Percentiles rank a stretch among this genome's conserved stretches.
phyloP scores from a whole-genome alignment of 1,140 invertebrate genomes.

The Stenopsyche tienmushanensis region DNA sequence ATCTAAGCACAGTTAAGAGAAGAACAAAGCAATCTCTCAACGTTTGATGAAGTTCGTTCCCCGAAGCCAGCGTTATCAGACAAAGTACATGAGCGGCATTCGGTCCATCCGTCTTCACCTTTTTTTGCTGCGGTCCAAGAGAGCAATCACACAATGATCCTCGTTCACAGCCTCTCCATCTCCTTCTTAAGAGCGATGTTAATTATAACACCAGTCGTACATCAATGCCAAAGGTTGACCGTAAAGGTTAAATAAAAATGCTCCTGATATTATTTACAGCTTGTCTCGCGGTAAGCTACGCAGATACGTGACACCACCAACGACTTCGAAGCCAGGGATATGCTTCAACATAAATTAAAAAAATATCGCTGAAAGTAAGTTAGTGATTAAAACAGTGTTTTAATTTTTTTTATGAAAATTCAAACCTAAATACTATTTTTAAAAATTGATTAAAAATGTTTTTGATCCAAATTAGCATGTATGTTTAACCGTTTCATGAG shows the following conservation, averaged over 20 bases:
- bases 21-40: too few species aligned
- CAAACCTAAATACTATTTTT: too few species aligned
- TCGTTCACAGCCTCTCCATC: slow-evolving; percentile 19
- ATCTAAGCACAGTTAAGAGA: too few species aligned
- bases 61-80: slow-evolving; percentile 10
- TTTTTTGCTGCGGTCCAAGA: slow-evolving; percentile 1
- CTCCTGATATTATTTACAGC: slow-evolving; percentile 8
- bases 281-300: neutral
- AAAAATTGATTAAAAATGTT: too few species aligned
- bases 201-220: slow-evolving; percentile 31
- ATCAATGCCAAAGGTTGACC: slow-evolving; percentile 36
- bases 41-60: neutral
- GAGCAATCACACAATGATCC: slow-evolving; percentile 27
- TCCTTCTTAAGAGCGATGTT: slow-evolving; percentile 18
- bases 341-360: too few species aligned
- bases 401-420: too few species aligned
- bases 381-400: too few species aligned
- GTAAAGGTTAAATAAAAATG: slow-evolving; percentile 32
- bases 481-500: too few species aligned
- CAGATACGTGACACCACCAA: too few species aligned
- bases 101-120: slow-evolving; percentile 13
- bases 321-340: too few species aligned
- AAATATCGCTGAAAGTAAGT: too few species aligned
- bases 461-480: too few species aligned
- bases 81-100: neutral